Base-by-base conservation (phyloP, 2,113 vertebrate genomes). In the Okapia johnstoni region DNA sequence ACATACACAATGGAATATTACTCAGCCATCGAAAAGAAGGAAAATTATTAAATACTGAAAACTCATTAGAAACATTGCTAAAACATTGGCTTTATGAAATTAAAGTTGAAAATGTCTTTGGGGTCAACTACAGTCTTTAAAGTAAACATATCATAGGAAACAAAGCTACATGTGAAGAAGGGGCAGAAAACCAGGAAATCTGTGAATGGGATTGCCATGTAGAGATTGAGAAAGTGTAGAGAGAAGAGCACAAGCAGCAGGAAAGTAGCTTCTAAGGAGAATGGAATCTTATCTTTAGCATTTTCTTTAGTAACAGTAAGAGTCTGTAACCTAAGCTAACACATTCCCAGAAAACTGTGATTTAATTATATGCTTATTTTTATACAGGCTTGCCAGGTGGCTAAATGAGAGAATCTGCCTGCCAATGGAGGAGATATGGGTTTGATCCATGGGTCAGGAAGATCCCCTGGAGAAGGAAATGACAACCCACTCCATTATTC, bases 141-240 rank as follows among this genome's bases (percentile, higher is more conserved):
- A 0, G 28, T 76, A 36, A 19, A 81, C 26, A 40, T 48, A 14
- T 21, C 0, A 21, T 8, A 81, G 33, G 17, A 91, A 33, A 66
- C 8, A 15, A 16, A 73, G 2, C 25, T 46, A 54, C 7, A 58
- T 33, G 23, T 60, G 43, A 61, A 86, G 7, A 88, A 61, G 21
- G 1, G 6, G 3, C 1, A 46, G 23, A 80, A 54, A 63, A 26
- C 5, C 25, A 55, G 26, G 4, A 63, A 23, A 23, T 23, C 0
- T 81, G 13, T 15, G 4, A 57, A 1, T 52, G 4, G 3, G n/a
- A 3, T 70, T 43, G 5, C 33, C 6, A 1, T 16, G 1, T 1
- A 63, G 16, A 48, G 7, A 21, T 36, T 16, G 60, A 52, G 17
- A 86, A 43, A 14, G 2, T 50, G 23, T 77, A 26, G 9, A 85